Base-by-base conservation (phyloP, 2,797 vertebrate genomes). In the Enteromius thamalakanensis region DNA sequence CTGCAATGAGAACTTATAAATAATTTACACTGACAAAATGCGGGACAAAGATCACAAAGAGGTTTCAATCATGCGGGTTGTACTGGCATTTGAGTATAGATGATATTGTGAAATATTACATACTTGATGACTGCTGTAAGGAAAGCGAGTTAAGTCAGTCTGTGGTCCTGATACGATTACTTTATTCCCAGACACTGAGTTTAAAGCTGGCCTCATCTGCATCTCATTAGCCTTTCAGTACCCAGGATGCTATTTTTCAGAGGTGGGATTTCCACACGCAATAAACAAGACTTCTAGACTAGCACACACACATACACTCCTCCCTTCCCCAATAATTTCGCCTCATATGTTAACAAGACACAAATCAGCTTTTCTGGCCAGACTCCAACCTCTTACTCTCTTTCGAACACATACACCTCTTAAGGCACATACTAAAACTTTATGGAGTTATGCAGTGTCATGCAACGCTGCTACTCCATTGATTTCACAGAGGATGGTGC, bases 51-150 rank as follows among this genome's bases (percentile, higher is more conserved):
- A 40, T 19, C 6, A 32, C 23, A 55, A 26, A 26, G 26, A 26
- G 21, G 40, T 21, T 83, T 72, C 40, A 80, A 64, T 83, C 69
- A 74, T 89, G 76, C 79, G 77, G 83, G 85, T 86, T 81, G 71
- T 84, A 86, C 84, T 88, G 88, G 88, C 85, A 79, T 91, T 89
- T 47, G 74, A 79, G 85, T 90, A 86, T 84, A 90, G 87, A 85
- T 55, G 79, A 42, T 6, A 15, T 69, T 64, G 23, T 64, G 55
- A 72, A 37, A 62, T 64, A 62, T 60, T 74, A 78, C 64, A 86
- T 14, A 5, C 85, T 87, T 88, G 85, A 84, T 79, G 84, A 85
- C 82, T 86, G 76, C 70, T 85, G 26, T 26, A n/a, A 86, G 65
- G 74, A 84, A 89, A 71, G 55, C 47, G 49, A 34, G 29, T 49